These are phyloP conservation scores for Drosophila leontia DNA, from an alignment of 1,140 invertebrate species.

Conservation along the genomic window DNA sequence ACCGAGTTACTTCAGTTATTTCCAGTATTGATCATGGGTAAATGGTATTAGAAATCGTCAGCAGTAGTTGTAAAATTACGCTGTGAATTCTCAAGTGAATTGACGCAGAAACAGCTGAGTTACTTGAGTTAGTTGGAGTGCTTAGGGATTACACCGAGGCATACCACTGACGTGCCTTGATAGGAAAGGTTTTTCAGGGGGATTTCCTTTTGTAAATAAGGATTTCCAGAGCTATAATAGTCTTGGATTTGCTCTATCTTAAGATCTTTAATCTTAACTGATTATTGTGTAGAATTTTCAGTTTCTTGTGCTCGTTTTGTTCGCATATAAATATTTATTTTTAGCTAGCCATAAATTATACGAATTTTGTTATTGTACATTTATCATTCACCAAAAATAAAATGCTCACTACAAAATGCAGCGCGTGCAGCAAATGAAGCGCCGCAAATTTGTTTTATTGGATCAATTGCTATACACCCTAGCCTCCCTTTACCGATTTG, in stretches of 20 bases:
- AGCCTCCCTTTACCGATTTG: conserved; percentile 19
- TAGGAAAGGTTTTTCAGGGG: conserved; percentile 1
- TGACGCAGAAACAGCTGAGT: conserved; percentile 25
- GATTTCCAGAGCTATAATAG: not conserved
- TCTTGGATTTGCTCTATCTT: not conserved
- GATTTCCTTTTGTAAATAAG: not conserved
- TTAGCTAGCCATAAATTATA: conserved; percentile 31
- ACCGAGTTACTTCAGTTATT: conserved; percentile 10
- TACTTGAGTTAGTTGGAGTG: conserved; percentile 26
- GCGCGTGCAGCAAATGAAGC: conserved; percentile 43
- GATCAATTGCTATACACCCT: conserved; percentile 52
- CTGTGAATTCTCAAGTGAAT: conserved; percentile 21
- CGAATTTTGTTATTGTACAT: conserved; percentile 33
- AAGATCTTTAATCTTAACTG: conserved; percentile 8
- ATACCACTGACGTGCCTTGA: not conserved
- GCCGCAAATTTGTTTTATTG: conserved; percentile 39
- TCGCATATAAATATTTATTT: conserved; percentile 41
- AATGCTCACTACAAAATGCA: conserved; percentile 42
- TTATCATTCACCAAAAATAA: conserved; percentile 47
- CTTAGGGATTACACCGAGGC: not conserved
- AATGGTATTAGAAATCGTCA: conserved; percentile 4
- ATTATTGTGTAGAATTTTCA: conserved; percentile 5
- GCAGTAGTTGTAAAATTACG: conserved; percentile 22
- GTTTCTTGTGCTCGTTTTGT: conserved; percentile 9
- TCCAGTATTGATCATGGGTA: not conserved